Conservation (phyloP, 2,888 invertebrate genomes). For the Lymantria dispar region DNA sequence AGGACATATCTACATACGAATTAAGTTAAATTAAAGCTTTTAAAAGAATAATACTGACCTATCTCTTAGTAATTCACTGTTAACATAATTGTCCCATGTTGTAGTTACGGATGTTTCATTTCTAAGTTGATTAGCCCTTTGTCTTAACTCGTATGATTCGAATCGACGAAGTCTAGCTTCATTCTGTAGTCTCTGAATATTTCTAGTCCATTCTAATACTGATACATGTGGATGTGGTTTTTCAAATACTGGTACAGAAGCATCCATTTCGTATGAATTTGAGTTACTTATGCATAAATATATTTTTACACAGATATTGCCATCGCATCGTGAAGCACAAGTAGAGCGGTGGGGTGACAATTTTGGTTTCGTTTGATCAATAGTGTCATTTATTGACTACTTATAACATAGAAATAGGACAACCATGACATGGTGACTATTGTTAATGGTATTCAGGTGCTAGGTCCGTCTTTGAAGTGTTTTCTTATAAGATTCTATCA, state of each 20-base stretch:
- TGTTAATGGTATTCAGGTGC: slow-evolving; percentile 14
- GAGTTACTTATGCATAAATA: background rate
- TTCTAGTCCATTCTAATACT: slow-evolving; percentile 89
- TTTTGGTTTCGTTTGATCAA: background rate
- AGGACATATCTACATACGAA: no score
- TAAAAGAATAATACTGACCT: slow-evolving; percentile 74
- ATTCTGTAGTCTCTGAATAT: slow-evolving; percentile 87
- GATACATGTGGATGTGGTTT: slow-evolving; percentile 86
- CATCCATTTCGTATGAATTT: slow-evolving; percentile 49
- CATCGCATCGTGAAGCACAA: no score
- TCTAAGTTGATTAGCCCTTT: slow-evolving; percentile 86
- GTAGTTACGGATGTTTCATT: slow-evolving; percentile 89
- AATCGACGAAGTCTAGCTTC: slow-evolving; percentile 85
- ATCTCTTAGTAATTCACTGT: slow-evolving; percentile 87
- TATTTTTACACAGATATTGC: background rate
- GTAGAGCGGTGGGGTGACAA: no score
- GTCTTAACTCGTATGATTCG: slow-evolving; percentile 87
- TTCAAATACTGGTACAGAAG: slow-evolving; percentile 79
- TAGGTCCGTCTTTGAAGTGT: slow-evolving; percentile 2
- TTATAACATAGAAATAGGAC: background rate
- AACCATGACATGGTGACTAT: background rate
- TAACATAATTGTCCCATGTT: slow-evolving; percentile 90
- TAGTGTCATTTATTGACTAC: background rate
- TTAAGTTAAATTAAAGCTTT: no score
- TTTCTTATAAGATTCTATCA: no score